These are phyloP conservation scores for Thelaira solivaga DNA, from an alignment of 2,888 invertebrate genomes.

Conservation along the genomic window DNA sequence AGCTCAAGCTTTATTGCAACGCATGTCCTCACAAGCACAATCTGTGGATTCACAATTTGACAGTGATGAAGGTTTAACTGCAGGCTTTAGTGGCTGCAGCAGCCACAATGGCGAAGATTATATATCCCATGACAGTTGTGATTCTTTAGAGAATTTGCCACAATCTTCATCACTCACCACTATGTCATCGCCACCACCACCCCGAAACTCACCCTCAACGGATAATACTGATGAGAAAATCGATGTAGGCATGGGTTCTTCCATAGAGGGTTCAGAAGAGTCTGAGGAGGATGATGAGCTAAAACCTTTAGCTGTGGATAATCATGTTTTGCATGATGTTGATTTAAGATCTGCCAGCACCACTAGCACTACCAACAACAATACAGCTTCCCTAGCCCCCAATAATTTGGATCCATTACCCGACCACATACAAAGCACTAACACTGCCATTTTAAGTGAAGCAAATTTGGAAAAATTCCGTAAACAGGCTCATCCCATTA, in stretches of 20 bases:
- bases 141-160: conserved; percentile 48
- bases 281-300: conserved; percentile 77
- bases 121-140: conserved; percentile 56
- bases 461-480: conserved; percentile 74
- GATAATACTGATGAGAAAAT: conserved; percentile 69
- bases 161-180: conserved; percentile 66
- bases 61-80: conserved; percentile 66
- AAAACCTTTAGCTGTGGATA: conserved; percentile 76
- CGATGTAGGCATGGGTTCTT: conserved; percentile 71
- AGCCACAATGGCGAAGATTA: conserved; percentile 52
- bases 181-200: conserved; percentile 65
- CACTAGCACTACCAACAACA: background rate
- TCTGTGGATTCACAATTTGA: conserved; percentile 71
- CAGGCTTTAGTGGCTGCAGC: conserved; percentile 38
- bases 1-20: conserved; percentile 70
- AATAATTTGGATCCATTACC: background rate
- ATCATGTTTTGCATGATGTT: conserved; percentile 73
- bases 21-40: conserved; percentile 65
- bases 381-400: background rate
- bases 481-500: conserved; percentile 64
- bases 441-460: conserved; percentile 69
- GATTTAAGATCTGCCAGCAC: conserved; percentile 59
- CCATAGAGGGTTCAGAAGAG: conserved; percentile 72
- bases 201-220: conserved; percentile 63
- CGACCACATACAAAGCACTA: no score